Base-by-base conservation (phyloP, 2,797 vertebrate species). In the Takifugu ocellatus region DNA sequence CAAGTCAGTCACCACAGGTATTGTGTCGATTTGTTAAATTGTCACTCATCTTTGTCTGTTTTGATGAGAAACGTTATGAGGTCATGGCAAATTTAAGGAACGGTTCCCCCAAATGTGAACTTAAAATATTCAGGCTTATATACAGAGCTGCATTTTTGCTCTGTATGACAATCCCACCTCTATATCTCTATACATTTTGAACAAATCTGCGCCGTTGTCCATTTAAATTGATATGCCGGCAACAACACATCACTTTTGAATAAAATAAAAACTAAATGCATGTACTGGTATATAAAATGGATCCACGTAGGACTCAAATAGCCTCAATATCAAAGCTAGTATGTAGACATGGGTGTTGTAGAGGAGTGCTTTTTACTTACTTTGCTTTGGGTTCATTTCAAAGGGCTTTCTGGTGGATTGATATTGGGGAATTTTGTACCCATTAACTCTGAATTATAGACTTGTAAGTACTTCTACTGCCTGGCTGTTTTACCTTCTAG, bases 1-100 rank as follows among this genome's bases (percentile, higher is more conserved):
- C 96, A 97, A 87, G 93, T 98, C 81, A 91, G 78, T 84, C 94
- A 98, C 87, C 90, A 94, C 90, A 98, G 96, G 97, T 95, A 94
- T 24, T 25, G 1, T 69, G 5, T 25, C 2, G 1, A 15, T 26
- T 14, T 27, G 6, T 49, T 49, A 26, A 26, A 49, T 25, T 49
- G 24, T 25, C 25, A 10, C 11, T 24, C 5, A 2, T 46, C 16
- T 46, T 46, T 46, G 44, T n/a, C 12, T 6, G 7, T 46, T 46
- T 21, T n/a, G 16, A 5, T 45, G n/a, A 33, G 33, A 33, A 9
- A 10, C 4, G 36, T 39, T 39, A 11, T 3, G 4, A 14, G 2
- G 3, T 39, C 36, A 33, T 33, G 31, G 31, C 31, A 39, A 39
- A 10, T 39, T 14, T 10, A 33, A 10, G 33, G 6, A 9, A 9